A percentile compares a stretch with the other conserved stretches of the same genome.
phyloP scores from a whole-genome alignment of 2,113 vertebrate genomes.

The Agapornis roseicollis region DNA sequence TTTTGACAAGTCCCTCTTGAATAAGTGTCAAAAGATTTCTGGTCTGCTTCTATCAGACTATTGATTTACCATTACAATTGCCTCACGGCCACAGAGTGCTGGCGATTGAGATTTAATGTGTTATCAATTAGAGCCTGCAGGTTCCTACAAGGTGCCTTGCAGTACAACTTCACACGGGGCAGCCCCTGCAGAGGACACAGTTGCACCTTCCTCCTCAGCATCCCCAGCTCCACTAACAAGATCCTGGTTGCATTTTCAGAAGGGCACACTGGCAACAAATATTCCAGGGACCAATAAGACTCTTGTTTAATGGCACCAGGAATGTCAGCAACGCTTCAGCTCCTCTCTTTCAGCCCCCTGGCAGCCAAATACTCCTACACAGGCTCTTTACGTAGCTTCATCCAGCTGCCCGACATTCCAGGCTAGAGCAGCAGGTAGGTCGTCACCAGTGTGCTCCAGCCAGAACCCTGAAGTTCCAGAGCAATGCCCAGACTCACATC shows the following conservation, averaged over 20 bases:
- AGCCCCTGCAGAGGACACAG: background rate
- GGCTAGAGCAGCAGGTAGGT: background rate
- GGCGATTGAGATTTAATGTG: background rate
- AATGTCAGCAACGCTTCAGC: background rate
- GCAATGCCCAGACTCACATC: background rate
- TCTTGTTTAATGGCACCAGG: too few species aligned
- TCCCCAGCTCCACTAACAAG: background rate
- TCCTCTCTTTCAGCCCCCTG: background rate
- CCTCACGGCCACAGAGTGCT: background rate
- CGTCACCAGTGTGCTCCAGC: background rate
- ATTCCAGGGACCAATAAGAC: background rate
- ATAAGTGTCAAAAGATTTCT: slow-evolving; percentile 36
- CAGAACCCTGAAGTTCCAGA: background rate
- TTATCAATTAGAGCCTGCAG: background rate
- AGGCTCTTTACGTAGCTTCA: background rate
- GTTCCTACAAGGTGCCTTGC: background rate
- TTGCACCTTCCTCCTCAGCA: background rate
- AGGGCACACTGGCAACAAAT: background rate
- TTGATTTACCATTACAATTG: background rate
- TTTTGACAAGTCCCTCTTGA: slow-evolving; percentile 69
- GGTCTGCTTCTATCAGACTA: background rate
- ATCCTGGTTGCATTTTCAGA: background rate
- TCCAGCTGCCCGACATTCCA: background rate
- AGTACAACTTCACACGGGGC: background rate
- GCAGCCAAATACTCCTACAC: background rate